These are phyloP conservation scores for Apis cerana DNA, from an alignment of 1,140 invertebrate genomes.

Conservation along the genomic window DNA sequence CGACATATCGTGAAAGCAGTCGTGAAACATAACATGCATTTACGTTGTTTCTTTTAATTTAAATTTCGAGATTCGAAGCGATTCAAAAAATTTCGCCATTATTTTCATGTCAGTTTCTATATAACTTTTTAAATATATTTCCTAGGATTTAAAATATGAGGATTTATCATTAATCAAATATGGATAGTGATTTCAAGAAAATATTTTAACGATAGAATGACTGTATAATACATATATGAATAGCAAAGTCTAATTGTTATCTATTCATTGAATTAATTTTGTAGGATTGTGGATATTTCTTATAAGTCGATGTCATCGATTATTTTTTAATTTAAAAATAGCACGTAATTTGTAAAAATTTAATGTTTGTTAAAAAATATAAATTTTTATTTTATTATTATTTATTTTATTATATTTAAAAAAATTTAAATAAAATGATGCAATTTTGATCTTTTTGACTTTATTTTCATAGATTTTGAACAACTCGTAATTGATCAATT, in stretches of 20 bases:
- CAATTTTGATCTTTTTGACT: not conserved
- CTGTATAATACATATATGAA: not conserved
- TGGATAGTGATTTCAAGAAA: not conserved
- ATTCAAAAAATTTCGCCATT: not conserved
- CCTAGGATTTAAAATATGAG: too few species aligned
- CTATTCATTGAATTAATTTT: not conserved
- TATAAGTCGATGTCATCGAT: not conserved
- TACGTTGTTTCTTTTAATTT: too few species aligned
- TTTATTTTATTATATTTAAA: too few species aligned
- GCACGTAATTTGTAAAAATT: not conserved
- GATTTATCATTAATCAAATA: not conserved
- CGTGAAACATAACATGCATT: not conserved
- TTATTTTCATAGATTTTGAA: not conserved
- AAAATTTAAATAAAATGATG: too few species aligned
- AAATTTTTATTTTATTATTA: too few species aligned
- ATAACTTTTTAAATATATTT: too few species aligned
- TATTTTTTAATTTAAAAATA: not conserved
- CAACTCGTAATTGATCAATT: not conserved
- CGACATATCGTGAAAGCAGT: not conserved
- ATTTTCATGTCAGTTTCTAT: too few species aligned
- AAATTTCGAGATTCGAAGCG: not conserved
- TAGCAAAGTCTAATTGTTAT: not conserved
- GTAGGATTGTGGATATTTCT: not conserved
- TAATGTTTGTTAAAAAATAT: not conserved
- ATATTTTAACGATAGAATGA: not conserved